A percentile compares a stretch with the other conserved stretches of the same genome.
These are phyloP conservation scores for Eristalis pertinax DNA, from an alignment of 2,888 invertebrate species.

Conservation along the genomic window DNA sequence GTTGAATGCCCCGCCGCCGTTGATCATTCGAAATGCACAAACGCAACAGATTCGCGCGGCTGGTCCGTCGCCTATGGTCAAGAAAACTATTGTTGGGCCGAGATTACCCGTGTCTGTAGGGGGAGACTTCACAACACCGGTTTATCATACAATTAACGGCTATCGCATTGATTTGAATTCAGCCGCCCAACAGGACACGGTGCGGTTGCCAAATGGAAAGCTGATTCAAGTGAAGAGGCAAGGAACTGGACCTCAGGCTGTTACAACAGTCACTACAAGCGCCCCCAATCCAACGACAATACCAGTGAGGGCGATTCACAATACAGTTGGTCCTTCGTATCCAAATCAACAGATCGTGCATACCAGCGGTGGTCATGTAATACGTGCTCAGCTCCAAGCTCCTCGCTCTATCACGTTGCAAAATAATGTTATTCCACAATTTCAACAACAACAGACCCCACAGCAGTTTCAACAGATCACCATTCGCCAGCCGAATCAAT, in stretches of 20 bases:
- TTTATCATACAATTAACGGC: constrained; percentile 81
- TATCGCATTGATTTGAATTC: constrained; percentile 81
- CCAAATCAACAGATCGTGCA: constrained; percentile 54
- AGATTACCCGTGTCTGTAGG: constrained; percentile 73
- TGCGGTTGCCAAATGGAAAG: constrained; percentile 81
- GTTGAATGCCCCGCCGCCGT: constrained; percentile 76
- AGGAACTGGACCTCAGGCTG: constrained; percentile 70
- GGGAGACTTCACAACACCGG: constrained; percentile 76
- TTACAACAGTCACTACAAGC: constrained; percentile 28
- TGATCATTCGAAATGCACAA: constrained; percentile 77
- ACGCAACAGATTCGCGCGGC: constrained; percentile 76
- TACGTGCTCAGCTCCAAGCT: constrained; percentile 56
- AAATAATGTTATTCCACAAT: constrained; percentile 51
- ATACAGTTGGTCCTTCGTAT: constrained; percentile 49
- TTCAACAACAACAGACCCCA: constrained; percentile 44
- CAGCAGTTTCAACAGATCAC: constrained; percentile 63
- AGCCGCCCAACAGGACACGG: constrained; percentile 81
- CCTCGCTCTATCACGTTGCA: constrained; percentile 55
- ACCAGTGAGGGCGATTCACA: constrained; percentile 43
- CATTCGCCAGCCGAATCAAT: constrained; percentile 66
- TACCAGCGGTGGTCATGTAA: constrained; percentile 54
- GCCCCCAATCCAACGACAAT: constrained; percentile 46
- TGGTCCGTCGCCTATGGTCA: constrained; percentile 71
- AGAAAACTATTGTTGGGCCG: constrained; percentile 77
- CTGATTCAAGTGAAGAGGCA: constrained; percentile 81